Evolutionary conservation across 2,797 vertebrate genomes (phyloP), one percentile per base, ranked within the genome.

Genomic region (Neomorphus geoffroyi): DNA sequence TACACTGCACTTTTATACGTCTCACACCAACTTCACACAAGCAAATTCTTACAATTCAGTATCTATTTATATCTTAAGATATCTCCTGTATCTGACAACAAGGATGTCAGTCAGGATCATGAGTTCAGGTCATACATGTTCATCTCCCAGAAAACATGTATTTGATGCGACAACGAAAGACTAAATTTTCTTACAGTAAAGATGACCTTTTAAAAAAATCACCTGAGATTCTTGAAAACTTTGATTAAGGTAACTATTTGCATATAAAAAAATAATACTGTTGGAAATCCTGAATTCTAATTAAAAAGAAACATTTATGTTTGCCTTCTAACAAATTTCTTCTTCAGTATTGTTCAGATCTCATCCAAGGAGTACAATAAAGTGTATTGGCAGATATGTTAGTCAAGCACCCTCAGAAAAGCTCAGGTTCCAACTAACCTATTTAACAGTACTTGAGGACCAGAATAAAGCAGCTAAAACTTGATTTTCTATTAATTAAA

Each of bases 291-390:
- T 51, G 50, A 90, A 90, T 81, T 93, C n/a, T 90, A 96, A 92
- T 95, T 79, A 83, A 86, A 90, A 96, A 94, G 72, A 94, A 96
- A 96, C 21, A 82, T 80, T 95, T 80, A 27, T 66, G 7, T 74
- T 91, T 93, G 18, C 56, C 96, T 96, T 94, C 41, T 53, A 93
- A 9, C 4, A 10, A 79, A 89, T 78, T 51, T 88, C n/a, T 93
- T 93, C 69, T 28, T 66, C 48, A 48, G 28, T 62, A 66, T 82
- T 61, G 18, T 32, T 88, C 13, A 5, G 32, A 82, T 94, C 73
- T 95, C 79, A 60, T 32, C 23, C 5, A 26, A 72, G 24, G 32
- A 57, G 33, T 93, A 83, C 16, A 79, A 78, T 65, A 58, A 79
- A 9, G 5, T 60, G 10, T 60, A 32, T 46, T 53, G 10, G 13